These are phyloP conservation scores for Echinops telfairi DNA, from an alignment of 2,113 vertebrate species.

Conservation along the genomic window DNA sequence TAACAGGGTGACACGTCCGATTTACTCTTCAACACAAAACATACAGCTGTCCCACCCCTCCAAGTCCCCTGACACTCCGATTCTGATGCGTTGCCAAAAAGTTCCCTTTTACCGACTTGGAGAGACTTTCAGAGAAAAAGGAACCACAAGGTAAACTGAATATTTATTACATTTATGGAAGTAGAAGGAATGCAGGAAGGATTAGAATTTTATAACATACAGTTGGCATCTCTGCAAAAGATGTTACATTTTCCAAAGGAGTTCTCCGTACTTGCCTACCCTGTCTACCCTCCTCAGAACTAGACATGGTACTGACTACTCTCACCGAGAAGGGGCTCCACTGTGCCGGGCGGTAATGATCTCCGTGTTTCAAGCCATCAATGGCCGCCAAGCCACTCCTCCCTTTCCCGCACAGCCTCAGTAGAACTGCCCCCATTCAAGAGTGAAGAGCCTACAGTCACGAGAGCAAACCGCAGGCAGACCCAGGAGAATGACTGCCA, in stretches of 20 bases:
- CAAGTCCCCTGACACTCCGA: neutral
- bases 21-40: neutral
- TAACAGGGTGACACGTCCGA: neutral
- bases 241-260: constrained; percentile 44
- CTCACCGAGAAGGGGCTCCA: neutral
- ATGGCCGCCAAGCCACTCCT: neutral
- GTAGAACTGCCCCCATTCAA: constrained; percentile 17
- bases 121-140: constrained; percentile 7
- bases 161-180: constrained; percentile 65
- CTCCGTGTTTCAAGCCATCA: neutral
- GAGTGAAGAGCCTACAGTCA: neutral
- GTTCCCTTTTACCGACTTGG: constrained; percentile 43
- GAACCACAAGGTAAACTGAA: constrained; percentile 32
- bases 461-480: neutral
- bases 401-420: neutral
- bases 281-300: constrained; percentile 16
- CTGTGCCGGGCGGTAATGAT: neutral
- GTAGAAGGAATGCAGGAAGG: constrained; percentile 40
- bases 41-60: neutral
- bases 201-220: constrained; percentile 43
- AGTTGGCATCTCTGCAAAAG: constrained; percentile 6
- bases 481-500: neutral
- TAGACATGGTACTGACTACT: neutral
- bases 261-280: neutral
- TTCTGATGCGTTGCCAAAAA: neutral